Base-by-base conservation (phyloP, 1,140 invertebrate genomes). In the Aphelenchoides besseyi region DNA sequence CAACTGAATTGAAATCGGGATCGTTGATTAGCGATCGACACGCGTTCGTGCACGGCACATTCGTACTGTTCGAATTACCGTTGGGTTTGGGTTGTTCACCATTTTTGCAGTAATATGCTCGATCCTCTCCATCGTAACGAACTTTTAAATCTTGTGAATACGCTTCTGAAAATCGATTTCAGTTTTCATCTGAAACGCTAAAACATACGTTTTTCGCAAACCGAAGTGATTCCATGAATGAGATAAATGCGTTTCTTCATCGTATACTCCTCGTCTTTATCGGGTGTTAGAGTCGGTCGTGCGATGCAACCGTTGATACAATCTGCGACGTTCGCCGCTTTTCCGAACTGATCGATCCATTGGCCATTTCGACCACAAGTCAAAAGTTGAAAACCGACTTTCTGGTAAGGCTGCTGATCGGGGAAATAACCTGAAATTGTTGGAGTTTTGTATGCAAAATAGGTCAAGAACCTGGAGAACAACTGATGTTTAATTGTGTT, bases 391-490 rank as follows among this genome's bases (percentile, higher is more conserved):
- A 5, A 8, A 23, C 55, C 55, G 5, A 33, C 26, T 29, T 33
- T 28, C 23, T 59, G 55, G 32, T 59, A 59, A 12, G 41, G 41
- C 12, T 33, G 55, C 23, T 59, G 5, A 8, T 59, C 55, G 5
- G 55, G 55, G 55, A 59, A 59, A 23, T 59, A 33, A 8, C 55
- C 55, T 59, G 41, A 48, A 48, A 48, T n/a, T n/a, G n/a, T n/a
- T n/a, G n/a, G n/a, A n/a, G n/a, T n/a, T n/a, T n/a, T n/a, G n/a
- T n/a, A n/a, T n/a, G n/a, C n/a, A 23, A 48, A 48, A 48, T 33
- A 23, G 5, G 5, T 59, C 5, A 5, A 33, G 23, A 48, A 48
- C 41, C 41, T 12, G 41, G 12, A 48, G 41, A 12, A 48, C 41
- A 48, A 12, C 12, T 48, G 41, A 48, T 23, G 41, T 48, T 48